These are phyloP conservation scores for Otus sunia DNA, from an alignment of 2,113 vertebrate species.

Conservation along the genomic window DNA sequence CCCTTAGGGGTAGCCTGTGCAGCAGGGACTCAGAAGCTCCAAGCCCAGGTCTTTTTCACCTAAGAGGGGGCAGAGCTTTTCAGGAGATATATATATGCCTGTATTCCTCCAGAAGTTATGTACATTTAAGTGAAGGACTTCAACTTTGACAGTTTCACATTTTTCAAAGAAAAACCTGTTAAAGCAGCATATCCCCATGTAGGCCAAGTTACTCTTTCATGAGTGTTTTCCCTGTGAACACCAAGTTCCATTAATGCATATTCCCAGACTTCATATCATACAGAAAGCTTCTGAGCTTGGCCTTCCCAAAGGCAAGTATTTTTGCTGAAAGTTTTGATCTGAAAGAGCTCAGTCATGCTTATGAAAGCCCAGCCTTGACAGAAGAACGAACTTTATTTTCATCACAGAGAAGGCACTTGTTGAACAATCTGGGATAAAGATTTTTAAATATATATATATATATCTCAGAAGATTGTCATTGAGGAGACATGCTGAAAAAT, in stretches of 20 bases:
- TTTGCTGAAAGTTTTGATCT: not conserved
- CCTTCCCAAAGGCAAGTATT: not conserved
- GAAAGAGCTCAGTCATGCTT: not conserved
- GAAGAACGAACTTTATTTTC: not conserved
- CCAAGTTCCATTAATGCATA: not conserved
- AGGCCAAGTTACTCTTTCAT: not conserved
- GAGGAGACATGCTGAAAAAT: not conserved
- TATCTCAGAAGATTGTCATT: not conserved
- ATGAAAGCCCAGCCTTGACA: not conserved
- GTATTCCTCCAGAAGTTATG: not conserved
- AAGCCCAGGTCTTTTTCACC: not conserved
- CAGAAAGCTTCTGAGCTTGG: not conserved
- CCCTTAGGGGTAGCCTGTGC: accelerated
- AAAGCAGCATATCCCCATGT: not conserved
- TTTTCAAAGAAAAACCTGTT: not conserved
- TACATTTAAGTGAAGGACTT: not conserved
- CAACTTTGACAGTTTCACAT: not conserved
- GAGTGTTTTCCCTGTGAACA: not conserved
- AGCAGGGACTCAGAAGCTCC: not conserved
- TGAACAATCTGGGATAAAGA: not conserved
- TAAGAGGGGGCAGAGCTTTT: not conserved
- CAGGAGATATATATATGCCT: not conserved
- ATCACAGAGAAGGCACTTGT: not conserved
- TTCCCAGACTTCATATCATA: not conserved
- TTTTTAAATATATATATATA: not conserved